A percentile compares a stretch with the other conserved stretches of the same genome.
Evolutionary conservation across 1,140 invertebrate species (phyloP).

Genomic region (Drosophila bifasciata): DNA sequence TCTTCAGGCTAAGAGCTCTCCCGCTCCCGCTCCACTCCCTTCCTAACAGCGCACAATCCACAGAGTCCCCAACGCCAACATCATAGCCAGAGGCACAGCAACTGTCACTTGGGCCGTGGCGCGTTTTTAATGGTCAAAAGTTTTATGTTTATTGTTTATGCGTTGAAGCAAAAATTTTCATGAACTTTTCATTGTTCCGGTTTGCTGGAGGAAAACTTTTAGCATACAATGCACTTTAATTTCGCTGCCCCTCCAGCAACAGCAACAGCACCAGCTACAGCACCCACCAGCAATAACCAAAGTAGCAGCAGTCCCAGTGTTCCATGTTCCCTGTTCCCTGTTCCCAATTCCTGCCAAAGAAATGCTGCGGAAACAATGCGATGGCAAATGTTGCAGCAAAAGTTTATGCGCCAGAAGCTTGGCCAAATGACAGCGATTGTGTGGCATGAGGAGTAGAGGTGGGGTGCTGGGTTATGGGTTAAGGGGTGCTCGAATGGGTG

Average conservation of each 20-base stretch:
- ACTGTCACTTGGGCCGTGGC: conserved; percentile 63
- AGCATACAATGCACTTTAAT: conserved; percentile 81
- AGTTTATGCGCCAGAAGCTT: conserved; percentile 78
- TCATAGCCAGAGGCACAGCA: conserved; percentile 31
- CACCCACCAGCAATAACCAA: conserved; percentile 1
- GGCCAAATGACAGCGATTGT: conserved; percentile 70
- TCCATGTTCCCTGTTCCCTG: background rate
- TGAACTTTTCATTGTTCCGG: conserved; percentile 83
- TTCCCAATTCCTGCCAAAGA: conserved; percentile 24
- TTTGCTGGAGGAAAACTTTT: conserved; percentile 76
- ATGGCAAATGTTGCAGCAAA: conserved; percentile 79
- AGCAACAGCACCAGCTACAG: conserved; percentile 1
- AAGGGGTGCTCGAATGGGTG: background rate
- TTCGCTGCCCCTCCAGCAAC: conserved; percentile 26
- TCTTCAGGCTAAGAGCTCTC: conserved; percentile 39
- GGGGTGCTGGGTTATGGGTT: too few species aligned
- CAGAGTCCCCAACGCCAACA: background rate
- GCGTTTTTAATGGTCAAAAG: conserved; percentile 79
- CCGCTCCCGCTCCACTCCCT: background rate
- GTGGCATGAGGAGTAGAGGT: background rate
- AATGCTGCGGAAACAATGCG: conserved; percentile 64
- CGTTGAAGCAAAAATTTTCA: conserved; percentile 80
- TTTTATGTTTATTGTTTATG: conserved; percentile 83
- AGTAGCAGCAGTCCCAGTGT: background rate
- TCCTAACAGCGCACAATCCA: background rate